Evolutionary conservation across 2,888 invertebrate species (phyloP), one percentile per base, ranked within the genome.

Genomic region (Melinaea menophilus): DNA sequence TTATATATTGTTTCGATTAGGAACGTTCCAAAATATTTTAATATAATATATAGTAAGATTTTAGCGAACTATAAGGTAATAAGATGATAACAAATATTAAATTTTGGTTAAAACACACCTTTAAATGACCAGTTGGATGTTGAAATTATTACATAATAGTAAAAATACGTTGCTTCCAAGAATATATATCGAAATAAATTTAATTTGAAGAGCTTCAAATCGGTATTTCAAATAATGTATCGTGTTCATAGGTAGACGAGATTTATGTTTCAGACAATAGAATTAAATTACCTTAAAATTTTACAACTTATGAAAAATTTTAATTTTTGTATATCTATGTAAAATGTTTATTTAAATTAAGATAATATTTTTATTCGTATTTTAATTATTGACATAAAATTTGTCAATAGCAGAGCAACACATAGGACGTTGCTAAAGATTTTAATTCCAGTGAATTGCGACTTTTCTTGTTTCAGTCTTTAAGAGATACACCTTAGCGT

Each of bases 401-500:
- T 41, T 41, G 60, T 61, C 57, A 33, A 61, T 58, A 72, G 69
- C 72, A 74, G 74, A 72, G 73, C 77, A 78, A 76, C 69, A 67
- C 63, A 64, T 61, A 71, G 74, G 75, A 69, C 37, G 13, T 45
- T 55, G 37, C 59, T 41, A 55, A 76, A 79, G 79, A 79, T 80
- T 85, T 84, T 84, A 84, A 85, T 85, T 84, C 82, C 65, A 79
- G 79, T 78, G 79, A 81, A 79, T 81, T 79, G 74, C 78, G 82
- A 84, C 74, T 84, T 84, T 84, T 79, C 80, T 81, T 82, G 79
- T 85, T 85, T 77, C 74, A 75, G 55, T 41, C 58, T 61, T 48
- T 56, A 47, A 58, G 57, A 65, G 61, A 60, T 73, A 71, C 72
- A 72, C 69, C 71, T 69, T 66, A 67, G 71, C 60, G 78, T 82